phyloP scores from a whole-genome alignment of 2,113 vertebrate genomes.

The Condylura cristata region DNA sequence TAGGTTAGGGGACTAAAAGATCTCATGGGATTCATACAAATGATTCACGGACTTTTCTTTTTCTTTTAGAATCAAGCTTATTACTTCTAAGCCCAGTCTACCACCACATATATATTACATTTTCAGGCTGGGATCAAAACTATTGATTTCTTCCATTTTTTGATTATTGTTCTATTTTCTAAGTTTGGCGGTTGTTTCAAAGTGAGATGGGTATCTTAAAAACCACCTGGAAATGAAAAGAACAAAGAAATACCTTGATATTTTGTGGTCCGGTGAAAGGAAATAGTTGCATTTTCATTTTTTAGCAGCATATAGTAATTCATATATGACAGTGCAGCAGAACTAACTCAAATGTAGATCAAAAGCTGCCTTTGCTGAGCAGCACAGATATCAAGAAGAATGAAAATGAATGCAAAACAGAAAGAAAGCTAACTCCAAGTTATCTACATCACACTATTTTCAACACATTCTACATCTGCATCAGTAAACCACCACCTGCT shows the following conservation, averaged over 20 bases:
- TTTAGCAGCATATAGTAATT: neutral
- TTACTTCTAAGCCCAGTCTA: constrained; percentile 23
- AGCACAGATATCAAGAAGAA: neutral
- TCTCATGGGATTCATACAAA: constrained; percentile 57
- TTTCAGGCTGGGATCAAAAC: constrained; percentile 40
- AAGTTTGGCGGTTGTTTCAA: constrained; percentile 41
- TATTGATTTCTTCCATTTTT: neutral
- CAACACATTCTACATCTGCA: neutral
- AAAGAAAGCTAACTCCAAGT: neutral
- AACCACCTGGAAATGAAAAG: constrained; percentile 3
- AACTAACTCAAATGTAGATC: neutral
- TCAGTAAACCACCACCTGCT: neutral
- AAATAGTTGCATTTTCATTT: constrained; percentile 39
- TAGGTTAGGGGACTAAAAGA: constrained; percentile 19
- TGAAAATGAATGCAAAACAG: neutral
- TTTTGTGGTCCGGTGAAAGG: neutral
- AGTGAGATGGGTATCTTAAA: neutral
- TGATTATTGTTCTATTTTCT: neutral
- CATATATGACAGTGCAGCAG: neutral
- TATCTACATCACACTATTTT: neutral
- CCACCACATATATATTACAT: constrained; percentile 68
- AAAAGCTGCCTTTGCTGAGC: neutral
- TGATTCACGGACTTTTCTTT: constrained; percentile 36
- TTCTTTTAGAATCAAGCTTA: neutral
- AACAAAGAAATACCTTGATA: constrained; percentile 11